phyloP scores from a whole-genome alignment of 2,888 invertebrate genomes.

The Strigamia crassipes region DNA sequence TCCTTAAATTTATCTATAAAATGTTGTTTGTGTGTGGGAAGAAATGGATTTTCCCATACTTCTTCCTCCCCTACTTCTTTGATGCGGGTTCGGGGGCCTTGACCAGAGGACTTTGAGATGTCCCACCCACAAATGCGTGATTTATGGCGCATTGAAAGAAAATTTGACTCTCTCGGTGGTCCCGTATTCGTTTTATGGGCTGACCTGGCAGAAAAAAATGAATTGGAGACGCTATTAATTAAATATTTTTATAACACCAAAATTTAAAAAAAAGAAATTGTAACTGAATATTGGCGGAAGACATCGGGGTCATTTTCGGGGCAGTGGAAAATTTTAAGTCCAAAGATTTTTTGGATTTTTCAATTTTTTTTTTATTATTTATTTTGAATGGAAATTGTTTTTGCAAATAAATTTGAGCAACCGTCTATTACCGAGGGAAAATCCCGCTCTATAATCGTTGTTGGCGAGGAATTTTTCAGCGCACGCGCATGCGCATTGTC shows the following conservation, averaged over 20 bases:
- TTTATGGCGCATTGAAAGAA: slow-evolving; percentile 36
- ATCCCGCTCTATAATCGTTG: not conserved
- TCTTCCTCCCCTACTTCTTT: not conserved
- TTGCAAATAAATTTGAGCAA: not conserved
- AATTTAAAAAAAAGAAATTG: too few species aligned
- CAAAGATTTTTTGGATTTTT: too few species aligned
- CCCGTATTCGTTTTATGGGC: not conserved
- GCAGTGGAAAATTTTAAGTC: not conserved
- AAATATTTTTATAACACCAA: too few species aligned
- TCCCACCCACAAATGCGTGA: slow-evolving; percentile 32
- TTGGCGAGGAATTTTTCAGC: not conserved
- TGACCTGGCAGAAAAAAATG: not conserved
- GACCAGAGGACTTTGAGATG: slow-evolving; percentile 33
- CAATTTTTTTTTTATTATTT: not conserved
- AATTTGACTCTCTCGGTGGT: not conserved
- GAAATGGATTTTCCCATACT: slow-evolving; percentile 18
- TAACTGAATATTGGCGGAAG: not conserved
- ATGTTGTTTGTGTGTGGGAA: slow-evolving; percentile 33
- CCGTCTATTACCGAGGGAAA: not conserved
- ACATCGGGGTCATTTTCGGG: not conserved
- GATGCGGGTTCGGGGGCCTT: not conserved
- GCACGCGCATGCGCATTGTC: not conserved
- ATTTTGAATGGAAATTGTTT: not conserved
- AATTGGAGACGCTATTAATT: not conserved
- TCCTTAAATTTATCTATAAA: slow-evolving; percentile 28